Conservation (phyloP, 2,797 vertebrate species). For the Octomys mimax region DNA sequence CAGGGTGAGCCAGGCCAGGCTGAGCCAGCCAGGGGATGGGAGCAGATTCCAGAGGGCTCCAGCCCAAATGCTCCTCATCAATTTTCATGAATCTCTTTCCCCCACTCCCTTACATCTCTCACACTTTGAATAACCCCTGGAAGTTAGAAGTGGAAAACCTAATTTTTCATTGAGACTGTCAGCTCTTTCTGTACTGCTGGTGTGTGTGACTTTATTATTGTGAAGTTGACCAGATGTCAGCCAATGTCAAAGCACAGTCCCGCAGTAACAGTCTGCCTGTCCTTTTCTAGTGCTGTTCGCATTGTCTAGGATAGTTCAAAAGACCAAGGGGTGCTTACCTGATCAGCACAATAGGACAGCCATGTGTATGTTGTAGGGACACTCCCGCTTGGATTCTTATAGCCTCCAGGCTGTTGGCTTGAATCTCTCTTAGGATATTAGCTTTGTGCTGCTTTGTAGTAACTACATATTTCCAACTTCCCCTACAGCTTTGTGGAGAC, state of each 20-base stretch:
- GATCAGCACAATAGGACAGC: not conserved
- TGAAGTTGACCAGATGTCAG: slow-evolving; percentile 75
- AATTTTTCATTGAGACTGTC: slow-evolving; percentile 63
- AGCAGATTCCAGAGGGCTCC: slow-evolving; percentile 68
- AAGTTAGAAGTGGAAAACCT: slow-evolving; percentile 72
- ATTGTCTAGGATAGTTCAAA: not conserved
- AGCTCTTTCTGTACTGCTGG: not conserved
- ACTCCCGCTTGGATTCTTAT: not conserved
- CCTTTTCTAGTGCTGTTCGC: not conserved
- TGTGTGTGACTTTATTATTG: slow-evolving; percentile 11
- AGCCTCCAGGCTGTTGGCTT: not conserved
- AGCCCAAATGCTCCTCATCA: slow-evolving; percentile 74
- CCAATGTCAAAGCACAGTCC: not conserved
- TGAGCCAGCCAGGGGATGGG: slow-evolving; percentile 71
- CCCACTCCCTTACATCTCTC: slow-evolving; percentile 24
- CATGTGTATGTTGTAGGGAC: not conserved
- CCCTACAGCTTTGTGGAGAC: not conserved
- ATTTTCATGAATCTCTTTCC: slow-evolving; percentile 62
- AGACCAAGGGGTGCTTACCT: not conserved
- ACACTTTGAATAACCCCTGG: slow-evolving; percentile 77
- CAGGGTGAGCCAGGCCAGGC: slow-evolving; percentile 77
- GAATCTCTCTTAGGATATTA: not conserved
- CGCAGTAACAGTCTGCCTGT: not conserved
- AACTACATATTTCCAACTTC: not conserved
- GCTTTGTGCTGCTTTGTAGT: not conserved